Evolutionary conservation across 92 coral and sea anemone genomes (phyloP).

Genomic region (Chrysogorgia sp.): DNA sequence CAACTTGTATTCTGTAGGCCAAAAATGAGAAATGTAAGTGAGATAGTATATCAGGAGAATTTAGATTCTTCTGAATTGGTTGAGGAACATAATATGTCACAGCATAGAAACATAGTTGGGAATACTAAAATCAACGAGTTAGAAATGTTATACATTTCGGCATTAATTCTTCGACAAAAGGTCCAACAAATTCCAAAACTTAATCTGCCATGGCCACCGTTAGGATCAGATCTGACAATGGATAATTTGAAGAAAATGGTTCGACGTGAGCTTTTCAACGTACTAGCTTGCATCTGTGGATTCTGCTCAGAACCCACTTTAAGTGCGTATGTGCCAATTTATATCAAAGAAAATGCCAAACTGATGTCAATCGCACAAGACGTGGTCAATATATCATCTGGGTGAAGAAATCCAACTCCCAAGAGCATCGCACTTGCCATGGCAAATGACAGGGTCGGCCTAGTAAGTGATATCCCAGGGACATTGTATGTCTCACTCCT

Average conservation of each 20-base stretch:
- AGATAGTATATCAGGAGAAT: too few species aligned
- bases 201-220: slow-evolving; percentile 13
- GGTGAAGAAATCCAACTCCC: neutral
- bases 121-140: too few species aligned
- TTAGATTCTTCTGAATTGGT: too few species aligned
- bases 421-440: slow-evolving; percentile 17
- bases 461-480: slow-evolving; percentile 7
- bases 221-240: neutral
- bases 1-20: neutral
- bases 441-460: slow-evolving; percentile 16
- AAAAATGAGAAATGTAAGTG: too few species aligned
- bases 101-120: too few species aligned
- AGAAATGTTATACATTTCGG: too few species aligned
- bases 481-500: slow-evolving; percentile 35
- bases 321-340: neutral
- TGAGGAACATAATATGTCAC: too few species aligned
- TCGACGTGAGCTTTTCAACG: slow-evolving; percentile 24
- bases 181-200: too few species aligned
- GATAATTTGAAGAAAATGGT: slow-evolving; percentile 26
- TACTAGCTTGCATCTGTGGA: slow-evolving; percentile 4
- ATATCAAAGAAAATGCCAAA: slow-evolving; percentile 4
- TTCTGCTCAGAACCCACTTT: slow-evolving; percentile 20
- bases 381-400: slow-evolving; percentile 11
- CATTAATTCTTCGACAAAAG: too few species aligned
- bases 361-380: neutral